Percentiles rank a stretch among this genome's conserved stretches.
These are phyloP conservation scores for Pterostichus madidus DNA, from an alignment of 2,888 invertebrate genomes.

Conservation along the genomic window DNA sequence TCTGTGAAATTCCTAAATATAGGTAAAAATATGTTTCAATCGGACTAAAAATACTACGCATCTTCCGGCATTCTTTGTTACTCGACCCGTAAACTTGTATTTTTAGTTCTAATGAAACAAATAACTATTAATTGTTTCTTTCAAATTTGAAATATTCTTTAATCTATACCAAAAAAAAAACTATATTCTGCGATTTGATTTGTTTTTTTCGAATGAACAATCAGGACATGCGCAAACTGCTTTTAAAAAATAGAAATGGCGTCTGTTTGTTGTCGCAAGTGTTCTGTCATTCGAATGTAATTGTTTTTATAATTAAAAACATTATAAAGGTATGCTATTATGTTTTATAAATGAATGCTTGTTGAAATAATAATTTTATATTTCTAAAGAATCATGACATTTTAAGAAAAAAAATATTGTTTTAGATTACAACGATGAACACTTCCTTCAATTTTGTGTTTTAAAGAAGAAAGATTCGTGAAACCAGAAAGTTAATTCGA, in stretches of 20 bases:
- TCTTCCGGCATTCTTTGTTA: too few relatives aligned
- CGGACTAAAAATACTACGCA: too few relatives aligned
- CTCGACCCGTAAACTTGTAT: too few relatives aligned
- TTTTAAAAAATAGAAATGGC: conserved; percentile 34
- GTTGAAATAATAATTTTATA: not conserved
- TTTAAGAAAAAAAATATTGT: not conserved
- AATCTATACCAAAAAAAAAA: too few relatives aligned
- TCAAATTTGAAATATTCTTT: too few relatives aligned
- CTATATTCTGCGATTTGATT: too few relatives aligned
- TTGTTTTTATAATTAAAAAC: conserved; percentile 11
- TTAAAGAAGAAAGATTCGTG: not conserved
- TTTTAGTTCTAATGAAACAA: too few relatives aligned
- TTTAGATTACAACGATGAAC: conserved; percentile 20
- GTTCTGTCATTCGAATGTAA: conserved; percentile 22
- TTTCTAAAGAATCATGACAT: not conserved
- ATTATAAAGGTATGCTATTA: conserved; percentile 1
- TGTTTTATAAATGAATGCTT: not conserved
- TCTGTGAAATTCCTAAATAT: too few relatives aligned
- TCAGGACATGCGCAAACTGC: conserved; percentile 3
- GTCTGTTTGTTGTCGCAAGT: conserved; percentile 12
- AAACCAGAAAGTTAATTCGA: not conserved
- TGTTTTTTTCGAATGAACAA: too few relatives aligned
- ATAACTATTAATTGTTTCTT: too few relatives aligned
- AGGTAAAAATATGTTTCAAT: too few relatives aligned
- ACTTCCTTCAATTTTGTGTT: not conserved